Base-by-base conservation (phyloP, 1,140 invertebrate species). In the Orchesella cincta region DNA sequence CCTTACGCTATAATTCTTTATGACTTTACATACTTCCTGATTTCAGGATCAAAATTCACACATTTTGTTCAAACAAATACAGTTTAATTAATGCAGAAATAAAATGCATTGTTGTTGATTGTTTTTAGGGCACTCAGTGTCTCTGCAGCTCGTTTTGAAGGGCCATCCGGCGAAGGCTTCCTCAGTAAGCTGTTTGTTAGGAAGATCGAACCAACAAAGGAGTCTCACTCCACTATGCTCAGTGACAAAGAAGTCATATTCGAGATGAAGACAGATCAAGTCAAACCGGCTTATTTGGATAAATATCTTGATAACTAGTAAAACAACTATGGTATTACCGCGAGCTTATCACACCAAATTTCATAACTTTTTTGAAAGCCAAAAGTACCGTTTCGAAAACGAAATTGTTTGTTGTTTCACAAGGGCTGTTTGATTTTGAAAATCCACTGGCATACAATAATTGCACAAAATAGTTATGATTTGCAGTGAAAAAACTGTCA, bases 161-260 rank as follows among this genome's bases (percentile, higher is more conserved):
- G 39, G 28, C 73, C 46, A 54, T 35, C 46, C 14, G 73, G 86
- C 64, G 93, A 95, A 87, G 90, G 93, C 83, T 97, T 95, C 94
- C 88, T 97, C 57, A 94, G 91, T 78, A 97, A 96, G 86, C 86
- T 97, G 39, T 86, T 96, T 75, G 94, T 96, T 33, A 88, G 94
- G 79, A 94, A 92, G 86, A 95, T 97, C 84, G 94, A 97, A 84
- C 94, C 95, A 3, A 95, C 93, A 0, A 97, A 96, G 85, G 95
- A 98, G 85, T 94, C 96, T 3, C 96, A 98, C 86, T 98, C 96
- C 82, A 90, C 93, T 76, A 94, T 97, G 90, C 88, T 98, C 35
- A 95, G 95, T 81, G 93, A 96, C 85, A 97, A 97, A 87, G 95
- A 97, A 87, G 90, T 94, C 34, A 93, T 98, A 82, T 98, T 96